Evolutionary conservation across 2,888 invertebrate genomes (phyloP), one percentile per base, ranked within the genome.

Genomic region (Sphinx pinastri): DNA sequence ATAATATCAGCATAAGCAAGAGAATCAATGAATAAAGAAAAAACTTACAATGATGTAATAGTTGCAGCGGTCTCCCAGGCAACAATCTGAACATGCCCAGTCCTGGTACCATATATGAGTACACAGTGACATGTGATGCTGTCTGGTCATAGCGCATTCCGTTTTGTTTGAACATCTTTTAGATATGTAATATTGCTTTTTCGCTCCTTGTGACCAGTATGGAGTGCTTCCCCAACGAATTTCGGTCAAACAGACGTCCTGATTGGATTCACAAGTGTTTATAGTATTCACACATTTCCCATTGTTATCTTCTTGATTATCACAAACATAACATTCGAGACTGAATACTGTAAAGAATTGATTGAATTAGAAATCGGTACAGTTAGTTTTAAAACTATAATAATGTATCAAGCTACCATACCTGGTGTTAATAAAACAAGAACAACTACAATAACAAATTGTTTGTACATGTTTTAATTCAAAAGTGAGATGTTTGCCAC

Each of bases 191-290:
- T 97, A 98, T 82, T 99, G 98, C 84, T 99, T 98, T 71, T 97
- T 96, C 0, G 98, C 98, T 38, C 98, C 98, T 83, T 97, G 97
- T 0, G 97, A 97, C 97, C 98, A 99, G 85, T 99, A 99, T 0
- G 98, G 98, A n/a, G 97, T 97, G 95, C 98, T 97, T 82, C 99
- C 98, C 99, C 99, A 99, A 88, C 96, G 96, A 47, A 99, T 97
- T 88, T 98, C 97, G 0, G 99, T 97, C 75, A 97, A 94, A 88
- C 98, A 99, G 72, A 97, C 96, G 87, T 98, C 98, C 84, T 99
- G 96, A 54, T 96, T 96, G 78, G 96, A 96, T 76, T 98, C 97
- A 88, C 99, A 99, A 12, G 97, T 98, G 89, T 96, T 97, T 11
- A 99, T 98, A 0, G 98, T 98, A 83, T 97, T 98, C 5, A 97